Evolutionary conservation across 2,113 vertebrate genomes (phyloP).

Genomic region (Bubalus kerabau): DNA sequence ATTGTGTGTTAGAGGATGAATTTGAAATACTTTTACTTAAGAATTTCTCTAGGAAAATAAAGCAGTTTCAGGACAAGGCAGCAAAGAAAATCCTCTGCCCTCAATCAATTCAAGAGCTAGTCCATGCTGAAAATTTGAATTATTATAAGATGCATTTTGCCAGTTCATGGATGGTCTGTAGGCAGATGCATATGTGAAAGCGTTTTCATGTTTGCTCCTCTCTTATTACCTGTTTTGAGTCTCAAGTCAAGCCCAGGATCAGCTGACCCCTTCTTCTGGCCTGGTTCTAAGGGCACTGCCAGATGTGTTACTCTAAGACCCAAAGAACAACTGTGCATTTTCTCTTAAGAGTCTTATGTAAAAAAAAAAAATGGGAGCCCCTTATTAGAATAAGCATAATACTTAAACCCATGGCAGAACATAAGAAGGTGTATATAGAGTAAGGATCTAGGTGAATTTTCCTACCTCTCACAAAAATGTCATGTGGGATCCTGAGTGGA

Average conservation of each 20-base stretch:
- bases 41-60: neutral
- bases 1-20: neutral
- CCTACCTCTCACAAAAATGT: neutral
- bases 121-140: neutral
- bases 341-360: neutral
- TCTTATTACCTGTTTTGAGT: neutral
- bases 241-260: neutral
- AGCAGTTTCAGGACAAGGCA: neutral
- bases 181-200: neutral
- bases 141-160: neutral
- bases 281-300: neutral
- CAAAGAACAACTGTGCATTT: slow-evolving; percentile 11
- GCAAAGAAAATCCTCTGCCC: neutral
- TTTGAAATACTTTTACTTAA: neutral
- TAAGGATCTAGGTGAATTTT: neutral
- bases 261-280: neutral
- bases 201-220: neutral
- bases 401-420: neutral
- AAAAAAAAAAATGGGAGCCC: neutral
- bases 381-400: neutral
- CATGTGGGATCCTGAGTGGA: neutral
- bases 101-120: neutral
- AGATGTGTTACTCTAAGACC: neutral
- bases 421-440: neutral
- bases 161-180: neutral